These are phyloP conservation scores for Oxygymnocypris stewartii DNA, from an alignment of 2,113 vertebrate genomes.

Conservation along the genomic window DNA sequence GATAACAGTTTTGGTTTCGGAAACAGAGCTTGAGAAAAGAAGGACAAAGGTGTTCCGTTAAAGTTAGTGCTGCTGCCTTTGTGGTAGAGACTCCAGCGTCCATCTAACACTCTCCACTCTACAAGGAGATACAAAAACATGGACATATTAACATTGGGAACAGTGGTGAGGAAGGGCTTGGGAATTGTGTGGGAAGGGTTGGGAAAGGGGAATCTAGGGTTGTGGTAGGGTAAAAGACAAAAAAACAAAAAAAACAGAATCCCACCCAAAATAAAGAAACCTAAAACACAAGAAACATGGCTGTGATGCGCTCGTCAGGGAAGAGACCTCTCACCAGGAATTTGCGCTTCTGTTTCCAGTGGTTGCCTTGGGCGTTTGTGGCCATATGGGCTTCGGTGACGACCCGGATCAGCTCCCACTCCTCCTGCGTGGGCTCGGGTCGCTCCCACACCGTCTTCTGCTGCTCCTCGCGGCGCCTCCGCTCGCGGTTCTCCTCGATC, in stretches of 20 bases:
- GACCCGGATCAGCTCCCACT: conserved; percentile 95
- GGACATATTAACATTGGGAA: conserved; percentile 70
- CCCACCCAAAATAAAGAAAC: neutral
- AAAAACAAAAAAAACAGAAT: neutral
- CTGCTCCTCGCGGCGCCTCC: conserved; percentile 86
- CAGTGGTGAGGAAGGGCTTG: conserved; percentile 54
- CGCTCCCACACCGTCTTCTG: conserved; percentile 91
- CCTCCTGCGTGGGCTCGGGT: conserved; percentile 89
- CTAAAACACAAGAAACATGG: conserved; percentile 1
- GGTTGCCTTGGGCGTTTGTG: conserved; percentile 96
- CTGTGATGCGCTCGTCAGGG: conserved; percentile 40
- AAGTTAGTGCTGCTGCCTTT: conserved; percentile 70
- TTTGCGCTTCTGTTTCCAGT: conserved; percentile 98
- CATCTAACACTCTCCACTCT: conserved; percentile 77
- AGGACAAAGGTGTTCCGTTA: conserved; percentile 63
- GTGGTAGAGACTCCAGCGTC: conserved; percentile 71
- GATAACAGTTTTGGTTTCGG: conserved; percentile 45
- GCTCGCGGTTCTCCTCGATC: conserved; percentile 95
- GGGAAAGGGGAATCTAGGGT: conserved; percentile 13
- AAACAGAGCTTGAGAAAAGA: conserved; percentile 41
- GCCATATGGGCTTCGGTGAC: conserved; percentile 95
- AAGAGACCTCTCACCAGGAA: conserved; percentile 86
- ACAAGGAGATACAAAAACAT: conserved; percentile 79
- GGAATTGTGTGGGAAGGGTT: conserved; percentile 25
- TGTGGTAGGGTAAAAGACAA: neutral